Base-by-base conservation (phyloP, 2,113 vertebrate species). In the Guaruba guarouba region DNA sequence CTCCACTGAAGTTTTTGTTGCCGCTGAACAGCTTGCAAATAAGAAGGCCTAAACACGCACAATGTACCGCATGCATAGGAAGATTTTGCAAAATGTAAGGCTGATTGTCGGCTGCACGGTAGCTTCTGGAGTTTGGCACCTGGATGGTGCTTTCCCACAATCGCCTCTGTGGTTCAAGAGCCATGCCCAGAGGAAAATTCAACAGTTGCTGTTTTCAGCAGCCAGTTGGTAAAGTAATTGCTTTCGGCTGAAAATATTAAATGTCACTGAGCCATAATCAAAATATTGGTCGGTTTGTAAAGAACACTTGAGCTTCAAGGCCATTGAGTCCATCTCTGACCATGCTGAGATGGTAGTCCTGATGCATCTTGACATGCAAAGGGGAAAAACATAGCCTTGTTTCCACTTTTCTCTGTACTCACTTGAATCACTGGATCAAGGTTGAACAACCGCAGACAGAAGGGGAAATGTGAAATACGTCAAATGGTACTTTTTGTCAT, bases 401-500 rank as follows among this genome's bases (percentile, higher is more conserved):
- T 96, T 95, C 92, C 44, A 12, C 71, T 95, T 93, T 95, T 84
- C 71, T 90, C 77, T 66, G 33, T 63, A 88, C 78, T 91, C 93
- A 76, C 86, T 83, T 95, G 83, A 90, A 79, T 82, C 63, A 77
- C 71, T 93, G 93, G 95, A 96, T 83, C 91, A 95, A 75, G 59
- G 78, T 82, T 78, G 62, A 71, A 76, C n/a, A 76, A 93, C 83
- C 81, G 14, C 91, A 96, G 79, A 95, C 94, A 96, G 91, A 63
- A 91, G 49, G 95, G 95, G 94, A 97, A 97, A 96, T 11, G 73
- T 90, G 76, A 95, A 86, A 91, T 55, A 77, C 73, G 63, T 96
- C 94, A 97, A 77, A 82, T 66, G 22, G 44, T 59, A 52, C 19
- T 33, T 82, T 37, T 24, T 43, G 39, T 20, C 25, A 7, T 91